These are phyloP conservation scores for Scyliorhinus canicula DNA, from an alignment of 2,797 vertebrate genomes.

Conservation along the genomic window DNA sequence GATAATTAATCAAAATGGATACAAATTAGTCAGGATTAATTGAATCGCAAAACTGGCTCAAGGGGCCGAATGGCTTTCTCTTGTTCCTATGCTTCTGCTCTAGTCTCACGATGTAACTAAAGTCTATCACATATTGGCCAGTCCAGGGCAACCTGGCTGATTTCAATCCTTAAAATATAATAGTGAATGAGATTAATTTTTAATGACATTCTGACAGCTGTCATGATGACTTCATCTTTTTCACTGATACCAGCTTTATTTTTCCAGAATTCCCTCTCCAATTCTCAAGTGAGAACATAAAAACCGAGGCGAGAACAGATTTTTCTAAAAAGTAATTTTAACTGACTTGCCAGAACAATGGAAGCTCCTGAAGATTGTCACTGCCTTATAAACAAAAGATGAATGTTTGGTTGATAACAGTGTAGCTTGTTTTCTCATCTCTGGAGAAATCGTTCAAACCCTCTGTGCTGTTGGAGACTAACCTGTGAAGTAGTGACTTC, in stretches of 20 bases:
- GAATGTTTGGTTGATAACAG: not conserved
- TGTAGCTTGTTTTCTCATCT: not conserved
- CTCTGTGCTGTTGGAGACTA: not conserved
- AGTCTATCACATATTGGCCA: not conserved
- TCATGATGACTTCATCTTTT: not conserved
- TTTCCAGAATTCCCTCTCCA: not conserved
- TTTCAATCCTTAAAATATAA: not conserved
- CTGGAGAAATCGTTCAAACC: not conserved
- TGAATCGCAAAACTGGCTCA: not conserved
- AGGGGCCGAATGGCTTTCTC: not conserved
- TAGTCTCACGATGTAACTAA: not conserved
- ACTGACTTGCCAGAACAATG: not conserved
- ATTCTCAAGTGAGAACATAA: not conserved
- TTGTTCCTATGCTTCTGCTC: not conserved
- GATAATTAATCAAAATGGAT: not conserved
- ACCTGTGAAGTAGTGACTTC: not conserved
- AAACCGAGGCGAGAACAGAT: not conserved
- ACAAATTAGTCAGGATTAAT: not conserved
- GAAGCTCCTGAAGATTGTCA: not conserved
- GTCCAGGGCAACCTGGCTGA: not conserved
- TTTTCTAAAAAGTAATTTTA: not conserved
- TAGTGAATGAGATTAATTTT: not conserved
- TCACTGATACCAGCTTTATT: not conserved
- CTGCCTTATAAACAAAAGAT: not conserved
- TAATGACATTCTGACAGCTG: not conserved